A percentile compares a stretch with the other conserved stretches of the same genome.
Conservation (phyloP, 2,888 invertebrate species). For the Microlaimidae sp. region DNA sequence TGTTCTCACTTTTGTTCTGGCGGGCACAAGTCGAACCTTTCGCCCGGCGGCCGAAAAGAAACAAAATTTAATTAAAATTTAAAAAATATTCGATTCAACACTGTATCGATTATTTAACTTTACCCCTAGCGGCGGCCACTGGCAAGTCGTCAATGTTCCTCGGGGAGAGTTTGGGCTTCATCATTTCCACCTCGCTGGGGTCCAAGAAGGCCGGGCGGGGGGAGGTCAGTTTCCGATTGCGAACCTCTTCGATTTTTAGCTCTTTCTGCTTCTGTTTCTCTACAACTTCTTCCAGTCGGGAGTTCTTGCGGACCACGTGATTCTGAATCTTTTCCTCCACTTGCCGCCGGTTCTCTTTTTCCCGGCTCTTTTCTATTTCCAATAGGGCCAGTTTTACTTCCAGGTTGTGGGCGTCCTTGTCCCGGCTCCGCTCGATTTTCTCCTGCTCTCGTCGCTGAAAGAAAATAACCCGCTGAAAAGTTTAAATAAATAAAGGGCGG, state of each 20-base stretch:
- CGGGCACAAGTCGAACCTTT: too few relatives aligned
- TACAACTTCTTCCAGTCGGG: background rate
- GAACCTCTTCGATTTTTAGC: background rate
- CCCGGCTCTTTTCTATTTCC: background rate
- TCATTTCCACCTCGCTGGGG: background rate
- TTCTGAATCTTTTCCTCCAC: background rate
- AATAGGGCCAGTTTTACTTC: constrained; percentile 8
- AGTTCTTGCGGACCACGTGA: too few relatives aligned
- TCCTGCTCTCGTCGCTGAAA: constrained; percentile 1
- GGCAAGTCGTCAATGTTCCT: background rate
- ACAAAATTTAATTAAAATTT: too few relatives aligned
- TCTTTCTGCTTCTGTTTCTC: background rate
- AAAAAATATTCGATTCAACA: too few relatives aligned
- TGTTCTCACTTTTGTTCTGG: too few relatives aligned
- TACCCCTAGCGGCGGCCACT: background rate
- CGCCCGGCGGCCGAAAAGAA: too few relatives aligned
- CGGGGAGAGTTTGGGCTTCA: background rate
- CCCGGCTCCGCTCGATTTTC: constrained; percentile 5
- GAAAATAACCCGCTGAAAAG: too few relatives aligned
- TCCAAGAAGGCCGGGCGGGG: background rate
- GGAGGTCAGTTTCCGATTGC: background rate
- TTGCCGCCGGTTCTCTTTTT: background rate
- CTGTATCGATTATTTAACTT: too few relatives aligned
- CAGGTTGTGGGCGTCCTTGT: constrained; percentile 5
- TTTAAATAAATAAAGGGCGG: too few relatives aligned